Base-by-base conservation (phyloP, 1,140 invertebrate genomes). In the Heliconius congener region DNA sequence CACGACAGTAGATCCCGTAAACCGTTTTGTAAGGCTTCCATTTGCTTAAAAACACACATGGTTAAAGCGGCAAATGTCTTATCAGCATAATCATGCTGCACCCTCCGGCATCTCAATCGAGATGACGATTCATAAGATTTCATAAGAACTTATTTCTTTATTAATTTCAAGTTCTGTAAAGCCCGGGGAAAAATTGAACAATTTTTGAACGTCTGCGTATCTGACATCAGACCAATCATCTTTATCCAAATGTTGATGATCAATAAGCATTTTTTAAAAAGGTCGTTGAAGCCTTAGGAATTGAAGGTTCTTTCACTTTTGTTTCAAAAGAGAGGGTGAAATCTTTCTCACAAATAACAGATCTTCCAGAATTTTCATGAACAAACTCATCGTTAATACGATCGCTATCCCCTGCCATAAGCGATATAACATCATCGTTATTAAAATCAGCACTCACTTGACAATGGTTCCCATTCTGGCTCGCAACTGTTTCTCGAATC, bases 201-300 rank as follows among this genome's bases (percentile, higher is more conserved):
- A 57, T 75, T 85, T 87, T 71, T 85, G 81, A 0, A 73, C 79
- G 16, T 85, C 85, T 46, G 82, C 73, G 27, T 87, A 87, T 27
- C 82, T 77, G 27, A 87, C 77, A 9, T 87, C 81, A 39, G 66
- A 79, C 84, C 84, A 85, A 3, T 73, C 50, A 18, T 34, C 77
- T 57, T 37, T 84, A 73, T 76, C 71, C 50, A 87, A 76, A 30
- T 70, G 78, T 60, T 84, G 83, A 16, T 82, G 8, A 42, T 83
- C 82, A 8, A n/a, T 39, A 60, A 86, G 50, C 23, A 78, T 77
- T 74, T 81, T 23, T 77, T 30, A 85, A 71, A 71, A 77, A 81
- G n/a, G 71, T 37, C 3, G 83, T 66, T 1, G 80, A 39, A 2
- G 80, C 77, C 70, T 76, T 78, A 16, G 76, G 80, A 30, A 82